Evolutionary conservation across 2,797 vertebrate genomes (phyloP).

Genomic region (Takifugu ocellatus): DNA sequence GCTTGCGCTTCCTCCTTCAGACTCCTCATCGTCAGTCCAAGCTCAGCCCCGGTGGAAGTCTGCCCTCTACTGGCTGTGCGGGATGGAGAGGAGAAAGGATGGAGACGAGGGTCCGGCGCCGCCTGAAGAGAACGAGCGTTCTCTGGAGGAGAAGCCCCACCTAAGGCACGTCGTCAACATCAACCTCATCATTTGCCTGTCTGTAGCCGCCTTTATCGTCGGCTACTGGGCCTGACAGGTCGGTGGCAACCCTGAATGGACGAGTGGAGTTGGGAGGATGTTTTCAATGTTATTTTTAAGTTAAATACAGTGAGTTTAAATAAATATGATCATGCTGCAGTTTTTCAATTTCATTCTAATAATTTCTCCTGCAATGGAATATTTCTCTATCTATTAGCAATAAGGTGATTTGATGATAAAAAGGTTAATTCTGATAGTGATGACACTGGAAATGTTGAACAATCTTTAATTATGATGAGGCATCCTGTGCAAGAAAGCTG

Average conservation of each 20-base stretch:
- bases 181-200: slow-evolving; percentile 84
- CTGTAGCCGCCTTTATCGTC: slow-evolving; percentile 81
- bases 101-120: rapidly evolving
- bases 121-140: slow-evolving; percentile 26
- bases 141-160: slow-evolving; percentile 75
- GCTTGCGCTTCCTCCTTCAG: slow-evolving; percentile 28
- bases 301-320: background rate
- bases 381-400: too few species aligned
- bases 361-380: too few species aligned
- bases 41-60: slow-evolving; percentile 48
- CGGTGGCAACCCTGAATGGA: slow-evolving; percentile 2
- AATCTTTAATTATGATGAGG: slow-evolving; percentile 50
- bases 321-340: too few species aligned
- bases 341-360: too few species aligned
- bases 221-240: slow-evolving; percentile 84
- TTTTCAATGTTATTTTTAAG: background rate
- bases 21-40: slow-evolving; percentile 56
- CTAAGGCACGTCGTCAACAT: slow-evolving; percentile 77
- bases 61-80: slow-evolving; percentile 87
- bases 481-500: slow-evolving; percentile 24
- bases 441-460: slow-evolving; percentile 31
- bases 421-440: background rate
- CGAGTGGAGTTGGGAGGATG: background rate
- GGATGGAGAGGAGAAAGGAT: slow-evolving; percentile 76
- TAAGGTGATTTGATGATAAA: too few species aligned